phyloP scores from a whole-genome alignment of 2,888 invertebrate species.

The Chrysotoxum bicinctum region DNA sequence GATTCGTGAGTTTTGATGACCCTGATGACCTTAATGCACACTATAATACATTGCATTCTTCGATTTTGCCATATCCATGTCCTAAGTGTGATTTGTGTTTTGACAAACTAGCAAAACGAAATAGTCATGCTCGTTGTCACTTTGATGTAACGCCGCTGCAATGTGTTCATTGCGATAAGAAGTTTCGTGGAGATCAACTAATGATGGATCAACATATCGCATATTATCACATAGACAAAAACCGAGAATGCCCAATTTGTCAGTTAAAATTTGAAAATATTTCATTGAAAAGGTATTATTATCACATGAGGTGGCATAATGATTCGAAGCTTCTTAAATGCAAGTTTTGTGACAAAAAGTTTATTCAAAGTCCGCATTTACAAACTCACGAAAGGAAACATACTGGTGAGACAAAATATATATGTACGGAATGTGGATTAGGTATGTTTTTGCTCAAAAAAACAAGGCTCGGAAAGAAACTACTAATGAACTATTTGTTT shows the following conservation, averaged over 20 bases:
- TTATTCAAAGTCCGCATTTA: conserved; percentile 52
- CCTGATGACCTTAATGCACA: conserved; percentile 44
- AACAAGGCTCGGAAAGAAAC: neutral
- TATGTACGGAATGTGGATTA: conserved; percentile 35
- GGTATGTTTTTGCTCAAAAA: neutral
- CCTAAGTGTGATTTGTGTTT: conserved; percentile 43
- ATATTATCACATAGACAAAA: conserved; percentile 37
- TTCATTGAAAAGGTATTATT: conserved; percentile 38
- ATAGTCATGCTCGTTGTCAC: conserved; percentile 52
- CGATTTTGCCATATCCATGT: conserved; percentile 34
- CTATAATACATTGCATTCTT: conserved; percentile 41
- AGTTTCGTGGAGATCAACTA: conserved; percentile 35
- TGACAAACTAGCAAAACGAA: conserved; percentile 31
- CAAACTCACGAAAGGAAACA: conserved; percentile 43
- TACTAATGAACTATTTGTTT: neutral
- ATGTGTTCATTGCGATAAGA: conserved; percentile 46
- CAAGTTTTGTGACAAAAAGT: conserved; percentile 60
- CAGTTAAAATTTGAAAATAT: conserved; percentile 25
- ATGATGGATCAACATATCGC: conserved; percentile 55
- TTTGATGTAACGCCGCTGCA: neutral
- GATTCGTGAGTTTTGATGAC: conserved; percentile 49
- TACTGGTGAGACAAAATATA: conserved; percentile 3
- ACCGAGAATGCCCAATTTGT: conserved; percentile 35
- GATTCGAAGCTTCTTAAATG: conserved; percentile 56
- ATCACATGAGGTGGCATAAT: conserved; percentile 59